Evolutionary conservation across 2,888 invertebrate species (phyloP).

Genomic region (Rapana venosa): DNA sequence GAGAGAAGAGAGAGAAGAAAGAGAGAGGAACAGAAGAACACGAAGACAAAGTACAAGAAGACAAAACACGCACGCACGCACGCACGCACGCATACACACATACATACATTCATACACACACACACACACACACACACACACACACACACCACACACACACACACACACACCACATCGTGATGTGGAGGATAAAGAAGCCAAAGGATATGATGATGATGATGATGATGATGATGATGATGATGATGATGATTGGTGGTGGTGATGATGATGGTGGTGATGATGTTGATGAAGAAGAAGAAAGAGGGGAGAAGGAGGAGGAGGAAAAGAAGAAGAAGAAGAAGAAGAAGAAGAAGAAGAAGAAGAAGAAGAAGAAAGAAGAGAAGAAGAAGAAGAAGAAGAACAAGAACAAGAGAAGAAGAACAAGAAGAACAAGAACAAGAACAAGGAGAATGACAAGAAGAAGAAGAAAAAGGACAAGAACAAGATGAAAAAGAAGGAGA

Average conservation of each 20-base stretch:
- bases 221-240: too few species aligned
- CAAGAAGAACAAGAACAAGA: background rate
- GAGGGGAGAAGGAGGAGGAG: background rate
- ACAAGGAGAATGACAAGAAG: background rate
- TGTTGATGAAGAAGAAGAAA: background rate
- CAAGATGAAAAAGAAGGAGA: too few species aligned
- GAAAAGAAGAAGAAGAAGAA: background rate
- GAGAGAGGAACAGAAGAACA: slow-evolving; percentile 5
- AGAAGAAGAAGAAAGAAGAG: background rate
- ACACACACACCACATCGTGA: background rate
- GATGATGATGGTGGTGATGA: too few species aligned
- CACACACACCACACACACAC: background rate
- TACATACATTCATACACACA: background rate
- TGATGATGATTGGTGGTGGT: too few species aligned
- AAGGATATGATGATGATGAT: too few species aligned
- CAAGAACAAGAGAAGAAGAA: background rate
- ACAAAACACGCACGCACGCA: background rate
- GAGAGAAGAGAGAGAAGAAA: background rate
- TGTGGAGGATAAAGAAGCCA: background rate
- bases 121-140: background rate
- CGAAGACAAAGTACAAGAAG: background rate
- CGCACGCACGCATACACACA: background rate
- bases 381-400: background rate
- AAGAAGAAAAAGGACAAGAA: too few species aligned
- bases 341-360: background rate